A percentile compares a stretch with the other conserved stretches of the same genome.
Conservation (phyloP, 2,888 invertebrate species). For the Atethmia centrago region DNA sequence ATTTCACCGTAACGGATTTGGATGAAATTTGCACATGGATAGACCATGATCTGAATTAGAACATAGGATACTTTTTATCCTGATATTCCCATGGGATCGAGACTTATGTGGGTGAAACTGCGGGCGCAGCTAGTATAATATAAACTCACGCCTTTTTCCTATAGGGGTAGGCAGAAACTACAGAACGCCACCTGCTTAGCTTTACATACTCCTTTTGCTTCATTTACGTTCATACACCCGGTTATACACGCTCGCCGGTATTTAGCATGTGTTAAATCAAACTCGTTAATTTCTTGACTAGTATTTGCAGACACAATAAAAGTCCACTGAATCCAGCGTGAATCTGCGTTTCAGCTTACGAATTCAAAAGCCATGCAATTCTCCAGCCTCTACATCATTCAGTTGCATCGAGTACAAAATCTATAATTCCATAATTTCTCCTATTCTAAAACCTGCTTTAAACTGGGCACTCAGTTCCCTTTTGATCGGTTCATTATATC, state of each 20-base stretch:
- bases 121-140: too few relatives aligned
- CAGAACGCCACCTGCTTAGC: too few relatives aligned
- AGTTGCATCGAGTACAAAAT: slow-evolving; percentile 17
- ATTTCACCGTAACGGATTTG: too few relatives aligned
- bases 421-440: slow-evolving; percentile 22
- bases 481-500: slow-evolving; percentile 44
- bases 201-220: not conserved
- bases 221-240: not conserved
- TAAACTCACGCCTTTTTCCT: too few relatives aligned
- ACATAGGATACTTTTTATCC: too few relatives aligned
- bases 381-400: not conserved
- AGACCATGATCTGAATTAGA: too few relatives aligned
- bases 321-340: too few relatives aligned
- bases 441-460: slow-evolving; percentile 28
- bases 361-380: not conserved
- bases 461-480: slow-evolving; percentile 33
- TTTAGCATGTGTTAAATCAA: not conserved
- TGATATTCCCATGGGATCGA: too few relatives aligned
- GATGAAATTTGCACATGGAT: too few relatives aligned
- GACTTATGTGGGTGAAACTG: too few relatives aligned
- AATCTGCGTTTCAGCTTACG: too few relatives aligned
- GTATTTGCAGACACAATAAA: not conserved
- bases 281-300: not conserved
- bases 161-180: too few relatives aligned
- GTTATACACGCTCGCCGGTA: not conserved